A percentile compares a stretch with the other conserved stretches of the same genome.
Evolutionary conservation across 2,797 vertebrate genomes (phyloP).

Genomic region (Sebastes trivittatus): DNA sequence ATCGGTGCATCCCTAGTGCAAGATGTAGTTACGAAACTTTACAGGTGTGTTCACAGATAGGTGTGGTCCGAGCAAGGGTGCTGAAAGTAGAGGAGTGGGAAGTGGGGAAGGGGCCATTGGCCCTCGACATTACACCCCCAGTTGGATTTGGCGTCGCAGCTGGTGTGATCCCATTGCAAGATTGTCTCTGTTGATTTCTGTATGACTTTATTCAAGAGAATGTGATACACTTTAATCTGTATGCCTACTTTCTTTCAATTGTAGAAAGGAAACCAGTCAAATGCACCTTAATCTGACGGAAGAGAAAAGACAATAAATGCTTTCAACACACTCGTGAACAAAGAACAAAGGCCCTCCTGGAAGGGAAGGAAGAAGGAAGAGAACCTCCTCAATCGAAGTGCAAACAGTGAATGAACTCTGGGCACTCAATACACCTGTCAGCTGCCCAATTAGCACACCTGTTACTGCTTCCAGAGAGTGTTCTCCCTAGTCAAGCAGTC

Average conservation of each 20-base stretch:
- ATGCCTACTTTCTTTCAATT: background rate
- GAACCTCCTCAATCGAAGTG: background rate
- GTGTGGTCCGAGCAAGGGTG: too few relatives aligned
- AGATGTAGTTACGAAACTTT: too few relatives aligned
- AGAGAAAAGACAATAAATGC: background rate
- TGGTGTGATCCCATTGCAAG: too few relatives aligned
- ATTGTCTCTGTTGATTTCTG: too few relatives aligned
- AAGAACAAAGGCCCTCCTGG: background rate
- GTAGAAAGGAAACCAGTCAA: background rate
- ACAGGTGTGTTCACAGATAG: too few relatives aligned
- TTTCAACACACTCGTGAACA: background rate
- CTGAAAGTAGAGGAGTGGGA: too few relatives aligned
- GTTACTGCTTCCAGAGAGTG: background rate
- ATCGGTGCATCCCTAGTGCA: too few relatives aligned
- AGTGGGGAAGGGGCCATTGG: too few relatives aligned
- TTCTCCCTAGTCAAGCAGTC: background rate
- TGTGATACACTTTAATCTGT: too few relatives aligned
- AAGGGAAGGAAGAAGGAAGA: background rate
- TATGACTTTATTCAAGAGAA: too few relatives aligned
- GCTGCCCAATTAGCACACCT: background rate
- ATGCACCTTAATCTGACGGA: background rate
- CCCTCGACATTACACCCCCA: too few relatives aligned
- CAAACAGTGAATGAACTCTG: background rate
- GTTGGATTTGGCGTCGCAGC: background rate
- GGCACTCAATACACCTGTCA: background rate